Evolutionary conservation across 1,140 invertebrate genomes (phyloP), one percentile per base, ranked within the genome.

Genomic region (Choristoneura fumiferana): DNA sequence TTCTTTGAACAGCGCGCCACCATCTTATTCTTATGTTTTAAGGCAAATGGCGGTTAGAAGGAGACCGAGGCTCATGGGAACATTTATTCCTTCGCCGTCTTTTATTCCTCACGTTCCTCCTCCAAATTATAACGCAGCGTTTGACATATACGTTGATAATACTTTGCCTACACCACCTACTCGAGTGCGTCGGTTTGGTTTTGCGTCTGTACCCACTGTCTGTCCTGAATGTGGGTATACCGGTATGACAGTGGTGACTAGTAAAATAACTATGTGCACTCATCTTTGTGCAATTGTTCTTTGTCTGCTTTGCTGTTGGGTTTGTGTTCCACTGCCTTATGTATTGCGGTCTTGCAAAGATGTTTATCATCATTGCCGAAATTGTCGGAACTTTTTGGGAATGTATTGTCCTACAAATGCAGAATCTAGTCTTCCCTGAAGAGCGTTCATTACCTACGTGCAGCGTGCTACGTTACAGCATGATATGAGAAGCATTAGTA

Each of bases 21-120:
- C 86, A n/a, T 86, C 86, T 0, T 89, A 89, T 73, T 84, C 86
- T 1, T 89, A 82, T 57, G 86, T 89, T 4, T 71, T 87, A 52
- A 63, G 84, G 13, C 86, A 89, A 75, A 84, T 83, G 62, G 71
- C 78, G 5, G 63, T 69, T 10, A 59, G 76, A 43, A 65, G 74
- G 58, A 71, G 86, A 60, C 83, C 84, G 0, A 74, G 86, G 33
- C 62, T 86, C 8, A 74, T 87, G 76, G 84, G 84, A 36, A 86
- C 86, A 0, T 89, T 89, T 62, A 79, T 85, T 39, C 81, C 84
- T 8, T 89, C 86, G 0, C 78, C 84, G 8, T 87, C 86, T 5
- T 89, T 85, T 45, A 70, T 87, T 17, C 73, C 73, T 40, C 78
- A 85, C 18, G 78, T 80, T 18, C 86, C 86, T 35, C 86, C 86